These are phyloP conservation scores for Girardia tigrina DNA, from an alignment of 2,888 invertebrate species.

Conservation along the genomic window DNA sequence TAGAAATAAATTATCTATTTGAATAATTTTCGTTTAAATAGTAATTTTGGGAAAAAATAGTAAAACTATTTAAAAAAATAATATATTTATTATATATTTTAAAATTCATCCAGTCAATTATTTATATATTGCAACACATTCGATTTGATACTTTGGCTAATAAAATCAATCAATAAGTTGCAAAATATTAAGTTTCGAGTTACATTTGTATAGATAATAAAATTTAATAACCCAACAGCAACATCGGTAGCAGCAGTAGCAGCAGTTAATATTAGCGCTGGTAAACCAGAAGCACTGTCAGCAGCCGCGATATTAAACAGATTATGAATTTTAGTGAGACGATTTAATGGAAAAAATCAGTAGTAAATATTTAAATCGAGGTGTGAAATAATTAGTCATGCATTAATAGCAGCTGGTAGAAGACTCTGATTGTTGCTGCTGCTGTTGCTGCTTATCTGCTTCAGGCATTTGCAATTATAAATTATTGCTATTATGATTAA, in stretches of 20 bases:
- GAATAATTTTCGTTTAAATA: too few relatives aligned
- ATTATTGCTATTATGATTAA: too few relatives aligned
- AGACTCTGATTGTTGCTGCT: neutral
- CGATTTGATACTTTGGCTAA: too few relatives aligned
- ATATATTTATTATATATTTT: too few relatives aligned
- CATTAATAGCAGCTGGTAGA: conserved; percentile 17
- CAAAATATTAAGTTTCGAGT: conserved; percentile 11
- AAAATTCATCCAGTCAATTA: too few relatives aligned
- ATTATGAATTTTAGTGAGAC: conserved; percentile 19
- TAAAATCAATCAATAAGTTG: conserved; percentile 18
- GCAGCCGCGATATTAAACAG: conserved; percentile 12
- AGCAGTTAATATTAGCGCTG: too few relatives aligned
- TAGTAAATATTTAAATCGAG: conserved; percentile 23
- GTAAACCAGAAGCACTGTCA: conserved; percentile 10
- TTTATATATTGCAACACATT: too few relatives aligned
- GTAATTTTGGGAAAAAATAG: too few relatives aligned
- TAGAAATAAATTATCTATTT: too few relatives aligned
- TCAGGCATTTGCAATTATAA: too few relatives aligned
- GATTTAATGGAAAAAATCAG: conserved; percentile 20
- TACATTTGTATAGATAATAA: conserved; percentile 14
- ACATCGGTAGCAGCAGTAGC: neutral
- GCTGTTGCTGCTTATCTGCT: too few relatives aligned
- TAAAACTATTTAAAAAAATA: too few relatives aligned
- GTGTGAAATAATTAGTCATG: conserved; percentile 20
- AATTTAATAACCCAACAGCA: neutral